phyloP scores from a whole-genome alignment of 2,113 vertebrate genomes.

The Himantopus leucocephalus region DNA sequence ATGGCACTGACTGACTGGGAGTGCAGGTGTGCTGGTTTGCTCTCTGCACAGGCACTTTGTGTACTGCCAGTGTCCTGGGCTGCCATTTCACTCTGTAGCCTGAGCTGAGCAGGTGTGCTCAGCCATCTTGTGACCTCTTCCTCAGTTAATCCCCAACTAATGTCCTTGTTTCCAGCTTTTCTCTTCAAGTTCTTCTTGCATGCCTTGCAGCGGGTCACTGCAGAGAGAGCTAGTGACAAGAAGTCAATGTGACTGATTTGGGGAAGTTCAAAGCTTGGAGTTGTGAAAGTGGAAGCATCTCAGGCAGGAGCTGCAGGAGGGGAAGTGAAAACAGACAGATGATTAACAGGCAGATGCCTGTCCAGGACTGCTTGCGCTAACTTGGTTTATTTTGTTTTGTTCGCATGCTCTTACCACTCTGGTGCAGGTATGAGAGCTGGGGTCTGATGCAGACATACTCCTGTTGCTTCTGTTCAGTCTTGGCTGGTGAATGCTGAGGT shows the following conservation, averaged over 20 bases:
- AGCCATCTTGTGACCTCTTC: neutral
- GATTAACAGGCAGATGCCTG: neutral
- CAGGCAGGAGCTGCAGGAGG: neutral
- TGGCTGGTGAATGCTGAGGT: neutral
- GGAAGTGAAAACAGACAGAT: slow-evolving; percentile 39
- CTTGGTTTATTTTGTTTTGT: neutral
- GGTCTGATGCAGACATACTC: neutral
- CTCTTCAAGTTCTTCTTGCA: neutral
- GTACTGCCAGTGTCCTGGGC: neutral
- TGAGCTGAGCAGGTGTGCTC: neutral
- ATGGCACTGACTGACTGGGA: neutral
- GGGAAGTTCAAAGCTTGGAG: neutral
- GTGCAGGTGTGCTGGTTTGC: neutral
- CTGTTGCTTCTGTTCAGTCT: neutral
- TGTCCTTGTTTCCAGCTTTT: neutral
- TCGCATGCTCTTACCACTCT: neutral
- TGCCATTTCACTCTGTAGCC: neutral
- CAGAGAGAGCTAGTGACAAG: no score
- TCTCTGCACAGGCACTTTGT: neutral
- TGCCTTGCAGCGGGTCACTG: neutral
- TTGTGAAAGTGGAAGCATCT: slow-evolving; percentile 1
- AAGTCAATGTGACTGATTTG: neutral
- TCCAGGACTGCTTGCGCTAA: neutral
- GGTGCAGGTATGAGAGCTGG: neutral
- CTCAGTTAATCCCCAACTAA: neutral